Evolutionary conservation across 2,113 vertebrate genomes (phyloP).

Genomic region (Tragelaphus strepsiceros): DNA sequence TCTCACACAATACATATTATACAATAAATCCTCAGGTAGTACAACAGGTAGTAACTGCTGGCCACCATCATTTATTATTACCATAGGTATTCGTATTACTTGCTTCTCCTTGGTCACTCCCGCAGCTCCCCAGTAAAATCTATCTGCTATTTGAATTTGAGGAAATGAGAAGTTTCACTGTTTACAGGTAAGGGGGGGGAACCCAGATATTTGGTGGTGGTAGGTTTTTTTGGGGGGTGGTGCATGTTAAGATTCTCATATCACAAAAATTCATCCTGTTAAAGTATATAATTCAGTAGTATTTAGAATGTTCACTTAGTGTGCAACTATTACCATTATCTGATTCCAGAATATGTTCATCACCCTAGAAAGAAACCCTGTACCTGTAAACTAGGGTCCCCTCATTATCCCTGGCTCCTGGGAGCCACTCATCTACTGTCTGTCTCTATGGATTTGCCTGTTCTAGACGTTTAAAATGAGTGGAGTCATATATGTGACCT

Average conservation of each 20-base stretch:
- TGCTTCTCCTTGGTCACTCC: neutral
- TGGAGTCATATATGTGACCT: neutral
- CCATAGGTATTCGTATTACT: neutral
- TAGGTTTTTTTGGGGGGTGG: accelerated
- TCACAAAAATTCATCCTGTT: neutral
- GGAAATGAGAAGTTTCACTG: neutral
- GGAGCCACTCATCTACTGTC: neutral
- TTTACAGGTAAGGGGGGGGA: neutral
- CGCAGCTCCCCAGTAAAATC: neutral
- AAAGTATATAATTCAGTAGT: neutral
- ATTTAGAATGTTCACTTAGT: neutral
- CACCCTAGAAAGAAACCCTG: neutral
- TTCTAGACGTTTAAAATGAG: neutral
- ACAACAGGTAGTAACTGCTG: neutral
- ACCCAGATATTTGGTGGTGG: neutral
- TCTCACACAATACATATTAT: neutral
- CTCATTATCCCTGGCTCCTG: neutral
- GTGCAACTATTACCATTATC: neutral
- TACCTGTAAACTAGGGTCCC: neutral
- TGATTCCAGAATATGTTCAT: neutral
- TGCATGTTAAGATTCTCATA: neutral
- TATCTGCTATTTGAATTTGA: neutral
- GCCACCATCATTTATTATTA: neutral
- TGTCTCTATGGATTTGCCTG: neutral
- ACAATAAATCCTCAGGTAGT: neutral